These are phyloP conservation scores for Orussus abietinus DNA, from an alignment of 1,140 invertebrate species.

Conservation along the genomic window DNA sequence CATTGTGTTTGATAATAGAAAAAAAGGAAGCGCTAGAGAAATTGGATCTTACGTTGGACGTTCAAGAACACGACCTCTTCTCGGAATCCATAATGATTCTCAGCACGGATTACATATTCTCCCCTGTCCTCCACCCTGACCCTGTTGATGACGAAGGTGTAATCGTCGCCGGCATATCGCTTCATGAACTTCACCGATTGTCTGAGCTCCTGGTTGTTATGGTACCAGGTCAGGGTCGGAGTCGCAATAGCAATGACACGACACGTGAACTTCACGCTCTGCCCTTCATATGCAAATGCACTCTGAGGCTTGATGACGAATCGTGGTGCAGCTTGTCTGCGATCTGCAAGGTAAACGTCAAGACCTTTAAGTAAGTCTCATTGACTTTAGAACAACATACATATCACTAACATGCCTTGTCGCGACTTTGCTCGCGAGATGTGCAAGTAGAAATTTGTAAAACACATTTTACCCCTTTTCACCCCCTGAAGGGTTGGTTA, in stretches of 20 bases:
- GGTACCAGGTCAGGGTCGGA: slow-evolving; percentile 93
- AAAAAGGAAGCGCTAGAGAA: slow-evolving; percentile 8
- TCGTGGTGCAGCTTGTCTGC: slow-evolving; percentile 92
- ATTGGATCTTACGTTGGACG: slow-evolving; percentile 80
- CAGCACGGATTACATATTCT: slow-evolving; percentile 94
- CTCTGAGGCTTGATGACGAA: slow-evolving; percentile 96
- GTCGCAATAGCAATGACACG: slow-evolving; percentile 91
- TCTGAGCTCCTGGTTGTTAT: slow-evolving; percentile 87
- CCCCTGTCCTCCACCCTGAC: slow-evolving; percentile 92
- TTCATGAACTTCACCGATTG: slow-evolving; percentile 99
- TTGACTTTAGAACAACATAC: too few relatives aligned
- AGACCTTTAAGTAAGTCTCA: too few relatives aligned
- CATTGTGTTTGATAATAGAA: too few relatives aligned
- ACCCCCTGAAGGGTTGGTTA: too few relatives aligned
- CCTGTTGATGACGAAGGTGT: slow-evolving; percentile 96
- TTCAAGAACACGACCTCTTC: slow-evolving; percentile 97
- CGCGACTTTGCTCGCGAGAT: too few relatives aligned
- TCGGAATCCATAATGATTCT: slow-evolving; percentile 95
- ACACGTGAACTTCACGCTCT: slow-evolving; percentile 96
- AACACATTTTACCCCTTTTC: too few relatives aligned
- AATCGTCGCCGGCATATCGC: slow-evolving; percentile 92
- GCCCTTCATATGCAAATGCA: slow-evolving; percentile 94
- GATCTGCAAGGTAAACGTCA: slow-evolving; percentile 65
- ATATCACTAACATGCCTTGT: too few relatives aligned
- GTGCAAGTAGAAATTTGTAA: too few relatives aligned